Base-by-base conservation (phyloP, 1,140 invertebrate species). In the Gryllus bimaculatus region DNA sequence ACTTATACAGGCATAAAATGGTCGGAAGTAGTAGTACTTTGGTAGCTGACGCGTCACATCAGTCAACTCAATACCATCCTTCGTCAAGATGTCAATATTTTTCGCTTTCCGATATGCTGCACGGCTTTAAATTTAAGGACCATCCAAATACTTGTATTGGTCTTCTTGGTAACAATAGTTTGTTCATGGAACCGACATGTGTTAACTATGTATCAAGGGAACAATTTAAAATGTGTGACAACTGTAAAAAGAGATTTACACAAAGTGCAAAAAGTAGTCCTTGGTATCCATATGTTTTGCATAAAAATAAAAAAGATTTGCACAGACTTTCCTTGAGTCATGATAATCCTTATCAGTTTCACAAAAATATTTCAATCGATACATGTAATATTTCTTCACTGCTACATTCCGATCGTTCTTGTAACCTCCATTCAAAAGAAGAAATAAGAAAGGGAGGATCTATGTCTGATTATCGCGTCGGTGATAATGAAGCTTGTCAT, bases 341-440 rank as follows among this genome's bases (percentile, higher is more conserved):
- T 5, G 26, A 39, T 39, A 39, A 39, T 39, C 5, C 26, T 39
- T 39, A 39, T 39, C 26, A 39, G 26, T 39, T 39, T 39, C 26
- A 39, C 26, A 39, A 39, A 39, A 39, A 39, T 39, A 39, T 39
- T 39, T 39, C 26, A 39, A 39, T 39, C 3, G 76, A 66, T 74
- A 73, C 86, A 7, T 87, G 85, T 81, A 90, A 92, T 82, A 92
- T 95, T 85, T 92, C 93, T 7, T 91, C 91, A 79, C 85, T 95
- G 15, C 88, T 93, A 82, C 94, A 96, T 87, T 95, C 95, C 3
- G 95, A 97, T 83, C 95, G 95, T 73, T 94, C 95, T 47, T 97
- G 95, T 8, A 95, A 96, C 89, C 94, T 95, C 13, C 95, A 95
- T 88, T 88, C 96, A 82, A 90, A 90, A 73, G 91, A 91, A 86